Percentiles rank a stretch among this genome's conserved stretches.
These are phyloP conservation scores for Heliconius aoede DNA, from an alignment of 2,888 invertebrate species.

Conservation along the genomic window DNA sequence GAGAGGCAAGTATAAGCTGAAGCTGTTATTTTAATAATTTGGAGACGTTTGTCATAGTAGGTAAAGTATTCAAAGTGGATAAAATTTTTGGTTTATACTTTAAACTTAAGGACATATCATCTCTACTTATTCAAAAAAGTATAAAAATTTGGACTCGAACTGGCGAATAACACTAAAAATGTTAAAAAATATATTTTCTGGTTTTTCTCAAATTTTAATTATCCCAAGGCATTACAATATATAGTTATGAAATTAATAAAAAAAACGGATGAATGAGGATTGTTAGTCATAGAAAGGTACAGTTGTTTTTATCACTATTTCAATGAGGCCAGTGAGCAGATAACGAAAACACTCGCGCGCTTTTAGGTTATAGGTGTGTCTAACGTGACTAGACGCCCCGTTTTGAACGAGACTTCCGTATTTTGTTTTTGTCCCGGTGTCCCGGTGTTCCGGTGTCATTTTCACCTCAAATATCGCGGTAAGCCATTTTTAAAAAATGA, in stretches of 20 bases:
- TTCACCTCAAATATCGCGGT: no score
- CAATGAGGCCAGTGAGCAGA: slow-evolving; percentile 72
- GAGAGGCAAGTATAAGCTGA: no score
- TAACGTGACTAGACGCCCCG: slow-evolving; percentile 5
- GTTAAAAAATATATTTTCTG: no score
- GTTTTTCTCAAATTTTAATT: background rate
- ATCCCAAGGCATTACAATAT: background rate
- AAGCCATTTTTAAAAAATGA: no score
- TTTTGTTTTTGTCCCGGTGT: no score
- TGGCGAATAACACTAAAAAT: no score
- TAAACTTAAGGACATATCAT: background rate
- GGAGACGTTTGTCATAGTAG: background rate
- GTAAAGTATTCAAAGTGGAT: background rate
- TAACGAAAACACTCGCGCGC: slow-evolving; percentile 69
- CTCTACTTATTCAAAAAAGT: no score
- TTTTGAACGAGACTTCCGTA: no score
- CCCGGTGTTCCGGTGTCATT: no score
- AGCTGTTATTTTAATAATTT: background rate
- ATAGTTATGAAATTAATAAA: background rate
- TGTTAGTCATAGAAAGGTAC: slow-evolving; percentile 64
- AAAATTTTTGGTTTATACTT: background rate
- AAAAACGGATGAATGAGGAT: slow-evolving; percentile 47
- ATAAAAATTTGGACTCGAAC: no score
- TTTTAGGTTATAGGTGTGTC: slow-evolving; percentile 50
- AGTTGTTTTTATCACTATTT: slow-evolving; percentile 61